Percentiles rank a stretch among this genome's conserved stretches.
Conservation (phyloP, 2,113 vertebrate genomes). For the Natator depressus region DNA sequence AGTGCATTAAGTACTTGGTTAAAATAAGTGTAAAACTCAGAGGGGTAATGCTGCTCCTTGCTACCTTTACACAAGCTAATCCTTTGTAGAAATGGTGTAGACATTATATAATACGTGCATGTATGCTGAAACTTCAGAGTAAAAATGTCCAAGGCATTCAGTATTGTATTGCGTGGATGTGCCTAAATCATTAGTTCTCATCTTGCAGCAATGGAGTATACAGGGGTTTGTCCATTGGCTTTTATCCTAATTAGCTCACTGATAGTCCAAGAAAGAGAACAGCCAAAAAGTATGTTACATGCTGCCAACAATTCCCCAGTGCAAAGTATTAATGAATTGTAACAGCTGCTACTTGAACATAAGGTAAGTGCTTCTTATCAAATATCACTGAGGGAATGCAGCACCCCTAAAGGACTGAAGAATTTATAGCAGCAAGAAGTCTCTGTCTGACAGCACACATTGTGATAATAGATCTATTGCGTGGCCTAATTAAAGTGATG, state of each 20-base stretch:
- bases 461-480: conserved; percentile 35
- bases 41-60: not conserved
- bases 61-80: not conserved
- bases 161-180: not conserved
- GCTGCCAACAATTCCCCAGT: not conserved
- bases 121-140: not conserved
- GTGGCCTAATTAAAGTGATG: conserved; percentile 43
- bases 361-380: not conserved
- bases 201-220: not conserved
- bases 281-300: not conserved
- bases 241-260: not conserved
- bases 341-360: conserved; percentile 59
- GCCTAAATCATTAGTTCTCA: conserved; percentile 38
- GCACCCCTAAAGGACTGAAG: conserved; percentile 43
- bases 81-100: not conserved
- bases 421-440: conserved; percentile 33
- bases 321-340: not conserved
- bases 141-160: not conserved
- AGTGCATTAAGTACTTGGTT: not conserved
- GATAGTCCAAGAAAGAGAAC: not conserved
- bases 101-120: not conserved
- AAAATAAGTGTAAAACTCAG: not conserved
- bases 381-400: conserved; percentile 40
- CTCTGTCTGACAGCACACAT: not conserved
- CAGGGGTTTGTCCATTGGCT: conserved; percentile 51